Base-by-base conservation (phyloP, 1,140 invertebrate species). In the Helicoverpa armigera region DNA sequence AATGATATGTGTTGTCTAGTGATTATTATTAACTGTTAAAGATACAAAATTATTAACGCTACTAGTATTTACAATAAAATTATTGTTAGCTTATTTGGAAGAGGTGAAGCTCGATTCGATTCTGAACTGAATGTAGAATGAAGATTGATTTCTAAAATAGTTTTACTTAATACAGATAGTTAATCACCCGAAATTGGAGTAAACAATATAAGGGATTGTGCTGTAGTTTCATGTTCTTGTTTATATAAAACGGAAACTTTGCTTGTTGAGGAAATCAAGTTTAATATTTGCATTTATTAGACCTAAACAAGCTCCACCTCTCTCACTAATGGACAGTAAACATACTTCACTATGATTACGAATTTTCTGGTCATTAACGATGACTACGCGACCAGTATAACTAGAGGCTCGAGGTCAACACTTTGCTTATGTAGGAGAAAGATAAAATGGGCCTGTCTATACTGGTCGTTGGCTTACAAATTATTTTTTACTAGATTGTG, bases 1-100 rank as follows among this genome's bases (percentile, higher is more conserved):
- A 83, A 92, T 94, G 92, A 94, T 94, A 94, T 94, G 92, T 93
- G 84, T 89, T 82, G 61, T 87, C 90, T 92, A 92, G 89, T 91
- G 92, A 90, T 88, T 83, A 84, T 83, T 83, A 43, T 77, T 86
- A 86, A 84, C 83, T 84, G 82, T 88, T 83, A 86, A 89, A 83
- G 35, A 90, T 92, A 92, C 90, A 92, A 94, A 91, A 91, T 86
- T 89, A 87, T 89, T 92, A 90, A 91, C 82, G 85, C 86, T 92
- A 92, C 58, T 16, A 70, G 43, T 69, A 74, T 81, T 75, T 81
- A 81, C 79, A 81, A 10, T 54, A 74, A 51, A 51, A 70, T 79
- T 78, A 78, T 78, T 51, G 50, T 79, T 79, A 79, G 35, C 76
- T 79, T 79, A 79, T 69, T 69, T 70, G 76, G 43, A 50, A 16